A percentile compares a stretch with the other conserved stretches of the same genome.
Conservation (phyloP, 2,113 vertebrate genomes). For the Rhizomys pruinosus region DNA sequence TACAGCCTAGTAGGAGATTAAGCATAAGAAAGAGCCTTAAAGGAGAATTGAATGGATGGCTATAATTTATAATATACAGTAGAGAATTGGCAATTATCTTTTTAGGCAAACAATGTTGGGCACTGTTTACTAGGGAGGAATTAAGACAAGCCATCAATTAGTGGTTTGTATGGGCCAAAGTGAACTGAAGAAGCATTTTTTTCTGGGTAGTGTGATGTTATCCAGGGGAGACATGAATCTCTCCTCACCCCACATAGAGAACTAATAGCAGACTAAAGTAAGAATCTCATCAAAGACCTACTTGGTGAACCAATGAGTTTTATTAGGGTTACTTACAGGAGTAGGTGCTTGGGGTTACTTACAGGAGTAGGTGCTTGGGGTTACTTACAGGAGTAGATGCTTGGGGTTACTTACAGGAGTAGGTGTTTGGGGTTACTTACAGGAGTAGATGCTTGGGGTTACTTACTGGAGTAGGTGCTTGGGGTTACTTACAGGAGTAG, state of each 20-base stretch:
- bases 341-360: too few species aligned
- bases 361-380: too few species aligned
- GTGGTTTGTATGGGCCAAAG: neutral
- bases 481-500: too few species aligned
- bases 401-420: too few species aligned
- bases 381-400: too few species aligned
- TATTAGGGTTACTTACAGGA: neutral
- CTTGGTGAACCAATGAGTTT: neutral
- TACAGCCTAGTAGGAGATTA: neutral
- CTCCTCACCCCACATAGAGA: neutral
- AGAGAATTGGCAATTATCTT: neutral
- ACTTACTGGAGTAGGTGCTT: too few species aligned
- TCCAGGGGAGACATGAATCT: too few species aligned
- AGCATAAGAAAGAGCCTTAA: neutral
- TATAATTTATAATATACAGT: neutral
- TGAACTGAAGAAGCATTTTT: conserved; percentile 10
- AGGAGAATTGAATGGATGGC: neutral
- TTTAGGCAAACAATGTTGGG: neutral
- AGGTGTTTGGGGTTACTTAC: too few species aligned
- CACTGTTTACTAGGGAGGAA: neutral
- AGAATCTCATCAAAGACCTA: neutral
- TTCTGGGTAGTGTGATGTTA: neutral
- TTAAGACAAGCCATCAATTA: neutral
- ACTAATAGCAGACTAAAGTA: neutral
- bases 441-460: too few species aligned